phyloP scores from a whole-genome alignment of 2,113 vertebrate genomes.

The Axis porcinus region DNA sequence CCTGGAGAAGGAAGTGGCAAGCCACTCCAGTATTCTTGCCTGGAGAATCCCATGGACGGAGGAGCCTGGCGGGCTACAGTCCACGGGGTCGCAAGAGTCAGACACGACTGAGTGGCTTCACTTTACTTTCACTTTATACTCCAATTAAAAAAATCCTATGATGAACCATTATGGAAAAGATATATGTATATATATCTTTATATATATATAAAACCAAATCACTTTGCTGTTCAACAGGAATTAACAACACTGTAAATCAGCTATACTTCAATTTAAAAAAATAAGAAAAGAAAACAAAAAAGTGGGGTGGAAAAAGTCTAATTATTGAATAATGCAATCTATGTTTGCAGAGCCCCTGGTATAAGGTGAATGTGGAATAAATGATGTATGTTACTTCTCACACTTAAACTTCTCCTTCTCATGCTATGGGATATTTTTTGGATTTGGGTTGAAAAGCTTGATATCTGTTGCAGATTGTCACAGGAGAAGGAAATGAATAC shows the following conservation, averaged over 20 bases:
- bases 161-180: background rate
- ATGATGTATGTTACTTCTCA: background rate
- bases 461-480: background rate
- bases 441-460: background rate
- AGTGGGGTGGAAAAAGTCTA: background rate
- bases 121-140: background rate
- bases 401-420: background rate
- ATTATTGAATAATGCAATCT: background rate
- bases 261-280: background rate
- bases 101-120: background rate
- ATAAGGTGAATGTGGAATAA: background rate
- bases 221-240: background rate
- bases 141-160: background rate
- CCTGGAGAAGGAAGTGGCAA: background rate
- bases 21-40: background rate
- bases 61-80: background rate
- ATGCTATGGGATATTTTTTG: background rate
- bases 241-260: background rate
- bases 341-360: background rate
- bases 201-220: background rate
- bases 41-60: accelerated
- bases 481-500: background rate
- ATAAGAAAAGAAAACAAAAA: background rate
- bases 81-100: background rate
- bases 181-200: background rate